phyloP scores from a whole-genome alignment of 2,888 invertebrate species.

The Sphaerophoria rueppellii region DNA sequence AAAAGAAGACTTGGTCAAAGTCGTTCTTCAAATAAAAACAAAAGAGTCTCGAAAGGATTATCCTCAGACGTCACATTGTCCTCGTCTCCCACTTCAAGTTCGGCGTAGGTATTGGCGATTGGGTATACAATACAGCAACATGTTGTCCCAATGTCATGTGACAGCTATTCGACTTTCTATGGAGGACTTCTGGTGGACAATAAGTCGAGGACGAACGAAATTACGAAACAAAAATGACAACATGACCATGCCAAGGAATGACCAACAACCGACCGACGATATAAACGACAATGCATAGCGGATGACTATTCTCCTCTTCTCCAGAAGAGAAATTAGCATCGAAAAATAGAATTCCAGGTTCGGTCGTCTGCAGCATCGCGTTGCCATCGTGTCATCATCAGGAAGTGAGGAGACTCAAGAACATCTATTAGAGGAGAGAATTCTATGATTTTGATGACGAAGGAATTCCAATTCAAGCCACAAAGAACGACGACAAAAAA shows the following conservation, averaged over 20 bases:
- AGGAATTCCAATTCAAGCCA: conserved; percentile 55
- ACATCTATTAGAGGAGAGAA: conserved; percentile 10
- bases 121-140: conserved; percentile 17
- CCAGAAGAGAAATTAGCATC: conserved; percentile 59
- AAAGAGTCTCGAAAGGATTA: neutral
- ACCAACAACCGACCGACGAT: conserved; percentile 31
- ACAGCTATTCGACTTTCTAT: conserved; percentile 45
- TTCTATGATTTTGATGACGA: conserved; percentile 47
- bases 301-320: conserved; percentile 36
- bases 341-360: conserved; percentile 59
- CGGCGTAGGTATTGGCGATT: neutral
- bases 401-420: conserved; percentile 9
- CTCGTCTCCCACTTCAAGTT: conserved; percentile 10
- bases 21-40: conserved; percentile 5
- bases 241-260: conserved; percentile 62
- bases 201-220: conserved; percentile 51
- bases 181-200: conserved; percentile 51
- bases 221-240: conserved; percentile 65
- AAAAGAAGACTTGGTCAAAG: conserved; percentile 48
- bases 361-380: neutral
- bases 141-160: conserved; percentile 60
- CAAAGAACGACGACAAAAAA: conserved; percentile 26
- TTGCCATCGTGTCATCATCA: neutral
- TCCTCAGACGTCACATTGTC: neutral
- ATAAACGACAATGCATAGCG: neutral